These are phyloP conservation scores for Halcyon chelicuti DNA, from an alignment of 2,797 vertebrate genomes.

Conservation along the genomic window DNA sequence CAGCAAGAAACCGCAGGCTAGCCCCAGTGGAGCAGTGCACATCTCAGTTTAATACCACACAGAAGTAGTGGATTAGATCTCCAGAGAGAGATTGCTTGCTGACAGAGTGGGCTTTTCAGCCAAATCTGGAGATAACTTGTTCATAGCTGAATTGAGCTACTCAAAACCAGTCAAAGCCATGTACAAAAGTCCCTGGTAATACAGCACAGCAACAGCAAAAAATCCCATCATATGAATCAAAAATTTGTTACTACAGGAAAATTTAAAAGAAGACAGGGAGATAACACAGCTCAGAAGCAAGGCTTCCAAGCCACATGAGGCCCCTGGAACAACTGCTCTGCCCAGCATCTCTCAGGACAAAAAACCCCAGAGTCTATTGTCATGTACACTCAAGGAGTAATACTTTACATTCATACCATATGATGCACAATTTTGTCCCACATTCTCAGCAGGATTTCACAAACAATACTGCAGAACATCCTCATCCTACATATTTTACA, in stretches of 20 bases:
- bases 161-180: not conserved
- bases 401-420: not conserved
- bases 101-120: not conserved
- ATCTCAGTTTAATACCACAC: too few relatives aligned
- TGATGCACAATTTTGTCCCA: not conserved
- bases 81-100: not conserved
- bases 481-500: not conserved
- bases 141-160: not conserved
- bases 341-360: not conserved
- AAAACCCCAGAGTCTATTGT: fast-evolving
- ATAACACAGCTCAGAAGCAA: not conserved
- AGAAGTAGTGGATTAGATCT: not conserved
- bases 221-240: not conserved
- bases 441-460: not conserved
- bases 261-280: not conserved
- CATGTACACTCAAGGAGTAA: not conserved
- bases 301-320: not conserved
- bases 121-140: not conserved
- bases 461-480: not conserved
- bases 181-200: not conserved
- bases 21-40: not conserved
- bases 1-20: not conserved
- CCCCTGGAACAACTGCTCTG: not conserved
- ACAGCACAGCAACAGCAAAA: not conserved
- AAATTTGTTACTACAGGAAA: not conserved